Evolutionary conservation across 2,888 invertebrate species (phyloP).

Genomic region (Arrhopalites spinosus): DNA sequence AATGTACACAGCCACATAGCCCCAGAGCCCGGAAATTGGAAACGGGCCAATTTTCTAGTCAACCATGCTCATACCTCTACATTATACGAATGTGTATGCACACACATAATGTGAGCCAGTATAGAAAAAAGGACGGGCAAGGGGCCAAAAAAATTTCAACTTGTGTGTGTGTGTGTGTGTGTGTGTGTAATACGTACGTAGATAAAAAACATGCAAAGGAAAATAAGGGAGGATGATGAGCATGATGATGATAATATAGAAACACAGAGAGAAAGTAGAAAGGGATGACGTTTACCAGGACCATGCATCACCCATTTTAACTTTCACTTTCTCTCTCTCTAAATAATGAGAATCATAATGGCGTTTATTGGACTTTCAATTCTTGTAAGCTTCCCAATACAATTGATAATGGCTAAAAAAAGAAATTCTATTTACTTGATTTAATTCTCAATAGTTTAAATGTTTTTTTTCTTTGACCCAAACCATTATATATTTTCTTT

Average conservation of each 20-base stretch:
- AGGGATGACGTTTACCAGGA: neutral
- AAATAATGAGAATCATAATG: too few species aligned
- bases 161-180: too few species aligned
- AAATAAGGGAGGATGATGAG: neutral
- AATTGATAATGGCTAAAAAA: too few species aligned
- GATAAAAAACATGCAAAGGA: neutral
- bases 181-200: neutral
- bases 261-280: neutral
- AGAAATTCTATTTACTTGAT: neutral
- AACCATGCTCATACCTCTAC: slow-evolving; percentile 4
- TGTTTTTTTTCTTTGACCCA: neutral
- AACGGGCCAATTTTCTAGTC: slow-evolving; percentile 48
- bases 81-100: neutral
- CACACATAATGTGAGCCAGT: neutral
- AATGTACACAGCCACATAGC: neutral
- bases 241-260: neutral
- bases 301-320: neutral
- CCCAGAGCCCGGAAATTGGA: slow-evolving; percentile 48
- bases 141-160: slow-evolving; percentile 36
- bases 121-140: slow-evolving; percentile 22
- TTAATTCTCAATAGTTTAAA: neutral
- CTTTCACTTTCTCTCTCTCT: neutral
- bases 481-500: neutral
- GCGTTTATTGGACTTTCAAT: too few species aligned
- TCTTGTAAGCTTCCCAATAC: too few species aligned